Evolutionary conservation across 2,888 invertebrate genomes (phyloP), one percentile per base, ranked within the genome.

Genomic region (Orthosia gracilis): DNA sequence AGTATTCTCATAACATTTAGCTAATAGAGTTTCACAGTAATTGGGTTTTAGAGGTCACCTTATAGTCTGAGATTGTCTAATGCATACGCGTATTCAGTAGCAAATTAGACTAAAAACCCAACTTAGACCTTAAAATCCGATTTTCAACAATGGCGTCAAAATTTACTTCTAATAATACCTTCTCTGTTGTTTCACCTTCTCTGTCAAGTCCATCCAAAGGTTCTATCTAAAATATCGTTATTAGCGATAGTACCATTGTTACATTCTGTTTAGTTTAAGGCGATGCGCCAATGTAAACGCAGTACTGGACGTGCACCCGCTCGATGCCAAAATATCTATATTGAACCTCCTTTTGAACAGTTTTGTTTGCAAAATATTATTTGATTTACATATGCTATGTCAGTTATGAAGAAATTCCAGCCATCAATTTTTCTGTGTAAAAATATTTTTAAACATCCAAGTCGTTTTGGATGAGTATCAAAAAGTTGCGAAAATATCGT

Each of bases 11-110:
- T 23, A 54, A 5, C 47, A 47, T 54, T 47, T n/a, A n/a, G 17
- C 18, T 69, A 69, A n/a, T 47, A 23, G n/a, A 18, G 23, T 78
- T 78, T 73, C 49, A 40, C 49, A 69, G n/a, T 69, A 78, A 78
- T 69, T 55, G 13, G 40, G 45, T 57, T 50, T 57, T 71, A 21
- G 18, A 71, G 73, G 79, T 79, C 55, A 79, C 40, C 26, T 21
- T 21, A 15, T 21, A 50, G 18, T 45, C 21, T 0, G 47, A 23
- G 11, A 77, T 13, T 49, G 7, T 49, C 47, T 68, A 31, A 55
- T n/a, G 18, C 3, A 11, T 31, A 23, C 17, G 9, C n/a, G 13
- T 61, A 21, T 47, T 47, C 4, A 47, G 17, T 47, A 47, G 47
- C 4, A 12, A 69, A 40, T 3, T 69, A 78, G 55, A 26, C 21